Conservation (phyloP, 2,797 vertebrate genomes). For the Gallirallus australis region DNA sequence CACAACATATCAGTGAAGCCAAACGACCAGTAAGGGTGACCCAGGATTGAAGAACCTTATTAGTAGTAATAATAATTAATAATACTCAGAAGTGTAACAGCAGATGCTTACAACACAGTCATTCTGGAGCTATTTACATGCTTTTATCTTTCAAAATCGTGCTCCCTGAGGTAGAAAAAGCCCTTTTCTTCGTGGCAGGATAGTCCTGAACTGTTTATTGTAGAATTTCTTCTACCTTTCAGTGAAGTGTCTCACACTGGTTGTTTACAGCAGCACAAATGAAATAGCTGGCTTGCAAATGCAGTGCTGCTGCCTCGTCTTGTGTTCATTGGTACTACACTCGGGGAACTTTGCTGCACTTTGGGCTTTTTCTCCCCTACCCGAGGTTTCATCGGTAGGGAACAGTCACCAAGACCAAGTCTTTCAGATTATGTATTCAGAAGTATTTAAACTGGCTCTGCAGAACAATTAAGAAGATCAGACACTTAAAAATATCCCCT, state of each 20-base stretch:
- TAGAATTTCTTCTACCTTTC: neutral
- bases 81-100: neutral
- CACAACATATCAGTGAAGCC: neutral
- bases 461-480: constrained; percentile 20
- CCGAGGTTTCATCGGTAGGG: neutral
- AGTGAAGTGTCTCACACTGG: neutral
- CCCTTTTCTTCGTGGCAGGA: neutral
- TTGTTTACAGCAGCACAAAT: neutral
- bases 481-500: constrained; percentile 21
- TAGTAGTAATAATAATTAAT: neutral
- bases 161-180: neutral
- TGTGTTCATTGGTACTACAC: neutral
- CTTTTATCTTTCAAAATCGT: neutral
- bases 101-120: neutral
- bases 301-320: neutral
- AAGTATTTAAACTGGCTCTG: neutral
- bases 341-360: neutral
- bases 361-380: neutral
- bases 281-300: neutral
- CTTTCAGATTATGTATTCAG: neutral
- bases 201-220: neutral
- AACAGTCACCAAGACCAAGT: neutral
- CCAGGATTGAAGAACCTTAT: neutral
- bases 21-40: neutral
- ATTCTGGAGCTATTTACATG: neutral